Evolutionary conservation across 2,888 invertebrate genomes (phyloP), one percentile per base, ranked within the genome.

Genomic region (Poecilus cupreus): DNA sequence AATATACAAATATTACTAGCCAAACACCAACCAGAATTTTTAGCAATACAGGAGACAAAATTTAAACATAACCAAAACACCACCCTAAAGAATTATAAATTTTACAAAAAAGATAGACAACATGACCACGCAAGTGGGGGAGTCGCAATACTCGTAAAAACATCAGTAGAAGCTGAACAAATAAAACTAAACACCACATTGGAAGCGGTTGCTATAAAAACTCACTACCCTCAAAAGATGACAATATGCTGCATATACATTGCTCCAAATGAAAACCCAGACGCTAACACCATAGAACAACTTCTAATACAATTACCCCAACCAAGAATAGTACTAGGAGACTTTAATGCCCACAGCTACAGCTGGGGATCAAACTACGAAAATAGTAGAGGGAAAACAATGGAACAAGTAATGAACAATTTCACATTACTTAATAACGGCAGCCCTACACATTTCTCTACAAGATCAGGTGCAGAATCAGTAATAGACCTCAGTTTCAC

Each of bases 311-410:
- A 46, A 46, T 8, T 46, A n/a, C 46, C 46, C 82, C 13, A 81
- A 76, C 85, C 85, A 0, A 80, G 82, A n/a, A 78, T 86, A 3
- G 57, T 85, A 0, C 22, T 84, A n/a, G n/a, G n/a, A n/a, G n/a
- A n/a, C n/a, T n/a, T n/a, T n/a, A n/a, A n/a, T n/a, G n/a, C n/a
- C n/a, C 83, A 85, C 37, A 82, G 76, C 26, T 6, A 39, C 0
- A 2, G 83, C 2, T 86, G 84, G 83, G 83, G 84, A 11, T 84
- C 83, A 4, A 20, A 26, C 2, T 54, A 82, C 22, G 68, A 37
- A 8, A 84, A 85, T 20, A 26, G 22, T 10, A 54, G 83, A 49
- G 84, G 85, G 5, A 83, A 81, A 75, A 81, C 82, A 6, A 37
- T 85, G 0, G 83, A 84, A 82, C 16, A 76, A 13, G 37, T 82